phyloP scores from a whole-genome alignment of 2,888 invertebrate genomes.

The Iselma pallidipennis region DNA sequence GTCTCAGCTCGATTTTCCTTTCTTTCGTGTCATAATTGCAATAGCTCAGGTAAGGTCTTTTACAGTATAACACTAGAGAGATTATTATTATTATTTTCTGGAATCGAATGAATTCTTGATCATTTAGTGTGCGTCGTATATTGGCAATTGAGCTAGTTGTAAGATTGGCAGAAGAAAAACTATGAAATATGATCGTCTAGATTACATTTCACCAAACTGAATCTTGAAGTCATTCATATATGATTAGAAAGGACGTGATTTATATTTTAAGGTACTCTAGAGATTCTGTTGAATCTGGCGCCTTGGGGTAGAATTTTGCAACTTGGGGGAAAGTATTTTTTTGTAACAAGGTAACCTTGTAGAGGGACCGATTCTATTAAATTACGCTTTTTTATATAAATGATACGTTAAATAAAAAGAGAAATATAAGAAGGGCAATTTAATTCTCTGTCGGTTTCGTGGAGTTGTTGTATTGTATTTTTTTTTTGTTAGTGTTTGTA shows the following conservation, averaged over 20 bases:
- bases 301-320: constrained; percentile 36
- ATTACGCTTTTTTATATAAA: constrained; percentile 38
- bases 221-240: constrained; percentile 35
- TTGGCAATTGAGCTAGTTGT: no score
- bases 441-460: constrained; percentile 29
- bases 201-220: constrained; percentile 7
- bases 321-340: constrained; percentile 33
- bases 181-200: background rate
- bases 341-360: constrained; percentile 35
- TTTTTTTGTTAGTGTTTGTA: constrained; percentile 15
- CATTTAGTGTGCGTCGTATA: background rate
- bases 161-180: no score
- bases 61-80: background rate
- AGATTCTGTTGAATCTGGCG: constrained; percentile 31
- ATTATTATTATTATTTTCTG: background rate
- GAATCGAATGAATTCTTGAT: background rate
- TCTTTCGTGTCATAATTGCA: constrained; percentile 20
- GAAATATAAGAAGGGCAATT: constrained; percentile 32
- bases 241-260: constrained; percentile 37
- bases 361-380: constrained; percentile 34
- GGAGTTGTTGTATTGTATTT: background rate
- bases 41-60: constrained; percentile 12
- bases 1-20: constrained; percentile 25
- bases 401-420: constrained; percentile 34
- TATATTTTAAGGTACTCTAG: constrained; percentile 34